Percentiles rank a stretch among this genome's conserved stretches.
Evolutionary conservation across 2,888 invertebrate species (phyloP).

Genomic region (Syritta pipiens): DNA sequence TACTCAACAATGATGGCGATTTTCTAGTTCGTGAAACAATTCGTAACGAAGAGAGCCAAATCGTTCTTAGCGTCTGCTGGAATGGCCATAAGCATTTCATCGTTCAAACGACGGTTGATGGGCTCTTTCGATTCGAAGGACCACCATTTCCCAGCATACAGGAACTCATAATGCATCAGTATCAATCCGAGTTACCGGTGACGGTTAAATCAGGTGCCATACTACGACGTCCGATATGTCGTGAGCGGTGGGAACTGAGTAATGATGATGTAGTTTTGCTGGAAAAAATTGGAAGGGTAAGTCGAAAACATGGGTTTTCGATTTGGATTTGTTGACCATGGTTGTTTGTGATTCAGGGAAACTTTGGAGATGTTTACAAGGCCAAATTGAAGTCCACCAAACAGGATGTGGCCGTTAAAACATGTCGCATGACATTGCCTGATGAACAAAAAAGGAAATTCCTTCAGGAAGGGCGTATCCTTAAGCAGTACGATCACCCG

Average conservation of each 20-base stretch:
- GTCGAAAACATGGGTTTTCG: slow-evolving; percentile 71
- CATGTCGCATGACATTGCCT: slow-evolving; percentile 94
- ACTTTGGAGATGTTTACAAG: slow-evolving; percentile 98
- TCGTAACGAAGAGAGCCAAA: slow-evolving; percentile 93
- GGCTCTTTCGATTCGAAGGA: slow-evolving; percentile 95
- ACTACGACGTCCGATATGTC: slow-evolving; percentile 89
- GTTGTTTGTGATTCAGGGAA: slow-evolving; percentile 87
- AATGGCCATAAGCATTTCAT: slow-evolving; percentile 98
- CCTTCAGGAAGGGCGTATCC: slow-evolving; percentile 95
- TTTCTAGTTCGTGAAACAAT: slow-evolving; percentile 96
- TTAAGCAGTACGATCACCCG: slow-evolving; percentile 97
- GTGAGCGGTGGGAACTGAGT: slow-evolving; percentile 97
- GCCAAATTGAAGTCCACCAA: slow-evolving; percentile 90
- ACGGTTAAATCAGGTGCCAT: slow-evolving; percentile 96
- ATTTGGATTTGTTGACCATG: too few relatives aligned
- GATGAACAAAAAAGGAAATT: slow-evolving; percentile 97
- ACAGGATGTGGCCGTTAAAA: slow-evolving; percentile 96
- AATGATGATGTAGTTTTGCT: slow-evolving; percentile 95
- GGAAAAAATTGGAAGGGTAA: slow-evolving; percentile 96
- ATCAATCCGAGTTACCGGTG: slow-evolving; percentile 91
- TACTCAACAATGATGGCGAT: slow-evolving; percentile 95
- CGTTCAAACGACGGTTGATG: slow-evolving; percentile 95
- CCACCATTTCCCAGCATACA: slow-evolving; percentile 95
- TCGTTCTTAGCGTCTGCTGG: slow-evolving; percentile 97
- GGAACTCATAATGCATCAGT: slow-evolving; percentile 94